Evolutionary conservation across 2,797 vertebrate species (phyloP).

Genomic region (Molossus molossus): DNA sequence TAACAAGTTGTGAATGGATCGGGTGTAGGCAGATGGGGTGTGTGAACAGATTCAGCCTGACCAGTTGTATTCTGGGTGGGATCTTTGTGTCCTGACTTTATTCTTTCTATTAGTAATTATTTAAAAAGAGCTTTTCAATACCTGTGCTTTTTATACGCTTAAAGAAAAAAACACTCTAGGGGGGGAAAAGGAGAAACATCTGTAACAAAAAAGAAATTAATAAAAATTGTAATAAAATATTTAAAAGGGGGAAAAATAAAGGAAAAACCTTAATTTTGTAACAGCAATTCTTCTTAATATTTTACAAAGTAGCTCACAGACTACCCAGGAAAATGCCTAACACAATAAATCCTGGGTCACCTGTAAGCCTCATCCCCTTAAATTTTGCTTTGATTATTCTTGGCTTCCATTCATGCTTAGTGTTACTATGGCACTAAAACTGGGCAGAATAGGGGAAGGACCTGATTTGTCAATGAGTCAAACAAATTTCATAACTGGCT

Average conservation of each 20-base stretch:
- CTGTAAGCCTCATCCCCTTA: neutral
- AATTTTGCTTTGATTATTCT: slow-evolving; percentile 1
- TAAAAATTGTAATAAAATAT: neutral
- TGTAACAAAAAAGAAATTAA: too few species aligned
- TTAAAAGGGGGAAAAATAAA: too few species aligned
- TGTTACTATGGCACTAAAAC: neutral
- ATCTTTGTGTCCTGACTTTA: neutral
- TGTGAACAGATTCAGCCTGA: neutral
- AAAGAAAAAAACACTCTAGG: neutral
- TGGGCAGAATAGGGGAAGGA: neutral
- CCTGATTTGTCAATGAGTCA: neutral
- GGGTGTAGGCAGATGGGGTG: neutral
- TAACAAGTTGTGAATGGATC: neutral
- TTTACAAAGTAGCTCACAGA: neutral
- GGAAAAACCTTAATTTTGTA: neutral
- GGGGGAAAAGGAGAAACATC: too few species aligned
- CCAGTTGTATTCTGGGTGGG: neutral
- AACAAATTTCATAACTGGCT: neutral
- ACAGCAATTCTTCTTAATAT: neutral
- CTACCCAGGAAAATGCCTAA: neutral
- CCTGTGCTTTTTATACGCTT: neutral
- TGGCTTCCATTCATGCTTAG: neutral
- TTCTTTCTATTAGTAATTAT: neutral
- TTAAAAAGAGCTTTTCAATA: slow-evolving; percentile 18
- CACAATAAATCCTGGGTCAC: neutral